Conservation (phyloP, 2,888 invertebrate genomes). For the Amphipyra berbera region DNA sequence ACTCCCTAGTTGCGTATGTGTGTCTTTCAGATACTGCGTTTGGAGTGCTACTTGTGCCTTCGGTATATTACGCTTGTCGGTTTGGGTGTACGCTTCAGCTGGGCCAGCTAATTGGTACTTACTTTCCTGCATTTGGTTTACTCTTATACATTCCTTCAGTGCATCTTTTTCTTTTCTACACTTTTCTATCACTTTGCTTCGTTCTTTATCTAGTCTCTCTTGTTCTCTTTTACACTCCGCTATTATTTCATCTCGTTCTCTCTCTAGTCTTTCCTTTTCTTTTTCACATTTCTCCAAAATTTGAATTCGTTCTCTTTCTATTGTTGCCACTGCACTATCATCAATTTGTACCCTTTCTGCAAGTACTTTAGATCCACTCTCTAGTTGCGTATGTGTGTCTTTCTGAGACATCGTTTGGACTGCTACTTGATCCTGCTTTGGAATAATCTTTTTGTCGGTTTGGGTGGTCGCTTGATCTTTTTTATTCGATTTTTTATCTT, state of each 20-base stretch:
- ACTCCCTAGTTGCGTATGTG: too few relatives aligned
- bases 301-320: not conserved
- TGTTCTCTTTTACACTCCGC: not conserved
- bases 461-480: conserved; percentile 1
- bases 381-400: conserved; percentile 12
- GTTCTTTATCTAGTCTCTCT: not conserved
- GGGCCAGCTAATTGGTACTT: too few relatives aligned
- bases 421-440: not conserved
- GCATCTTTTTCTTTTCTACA: not conserved
- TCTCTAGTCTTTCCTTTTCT: not conserved
- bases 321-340: not conserved
- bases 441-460: not conserved
- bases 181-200: not conserved
- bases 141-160: not conserved
- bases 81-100: too few relatives aligned
- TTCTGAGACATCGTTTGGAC: not conserved
- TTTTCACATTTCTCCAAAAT: too few relatives aligned
- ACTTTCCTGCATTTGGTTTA: not conserved
- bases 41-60: too few relatives aligned
- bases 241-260: not conserved
- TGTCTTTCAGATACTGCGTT: too few relatives aligned
- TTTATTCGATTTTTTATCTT: not conserved
- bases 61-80: too few relatives aligned
- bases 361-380: not conserved
- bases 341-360: not conserved